Conservation (phyloP, 2,113 vertebrate species). For the Malaclemys terrapin region DNA sequence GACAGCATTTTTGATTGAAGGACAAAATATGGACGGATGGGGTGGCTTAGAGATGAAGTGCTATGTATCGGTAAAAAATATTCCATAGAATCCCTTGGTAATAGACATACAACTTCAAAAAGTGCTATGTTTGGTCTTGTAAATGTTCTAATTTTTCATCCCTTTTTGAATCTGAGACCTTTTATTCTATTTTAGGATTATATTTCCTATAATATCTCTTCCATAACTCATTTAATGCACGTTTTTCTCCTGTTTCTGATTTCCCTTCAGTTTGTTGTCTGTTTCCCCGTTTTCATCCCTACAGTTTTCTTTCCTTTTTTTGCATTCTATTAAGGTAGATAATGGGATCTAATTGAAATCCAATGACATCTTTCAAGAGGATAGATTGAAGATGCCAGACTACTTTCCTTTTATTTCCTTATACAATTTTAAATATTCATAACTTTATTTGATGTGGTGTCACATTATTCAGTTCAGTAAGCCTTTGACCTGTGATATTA, state of each 20-base stretch:
- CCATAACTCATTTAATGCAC: neutral
- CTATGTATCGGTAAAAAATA: neutral
- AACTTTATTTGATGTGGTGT: neutral
- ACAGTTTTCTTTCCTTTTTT: neutral
- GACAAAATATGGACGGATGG: neutral
- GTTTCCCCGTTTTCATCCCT: neutral
- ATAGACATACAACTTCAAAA: neutral
- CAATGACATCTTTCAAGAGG: neutral
- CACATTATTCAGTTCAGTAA: neutral
- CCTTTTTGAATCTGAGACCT: neutral
- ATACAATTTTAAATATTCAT: slow-evolving; percentile 6
- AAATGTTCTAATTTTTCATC: neutral
- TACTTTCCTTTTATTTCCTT: slow-evolving; percentile 17
- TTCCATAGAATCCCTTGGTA: neutral
- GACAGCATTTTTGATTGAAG: neutral
- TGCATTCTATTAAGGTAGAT: neutral
- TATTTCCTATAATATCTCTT: neutral
- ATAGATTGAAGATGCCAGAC: neutral
- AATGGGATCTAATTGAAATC: neutral
- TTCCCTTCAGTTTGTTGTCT: neutral
- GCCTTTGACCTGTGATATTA: neutral
- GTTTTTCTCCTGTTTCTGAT: neutral
- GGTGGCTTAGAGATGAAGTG: neutral
- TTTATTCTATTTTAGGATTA: neutral
- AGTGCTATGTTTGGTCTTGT: neutral